Evolutionary conservation across 1,140 invertebrate species (phyloP), one percentile per base, ranked within the genome.

Genomic region (Trichomalopsis sarcophagae): DNA sequence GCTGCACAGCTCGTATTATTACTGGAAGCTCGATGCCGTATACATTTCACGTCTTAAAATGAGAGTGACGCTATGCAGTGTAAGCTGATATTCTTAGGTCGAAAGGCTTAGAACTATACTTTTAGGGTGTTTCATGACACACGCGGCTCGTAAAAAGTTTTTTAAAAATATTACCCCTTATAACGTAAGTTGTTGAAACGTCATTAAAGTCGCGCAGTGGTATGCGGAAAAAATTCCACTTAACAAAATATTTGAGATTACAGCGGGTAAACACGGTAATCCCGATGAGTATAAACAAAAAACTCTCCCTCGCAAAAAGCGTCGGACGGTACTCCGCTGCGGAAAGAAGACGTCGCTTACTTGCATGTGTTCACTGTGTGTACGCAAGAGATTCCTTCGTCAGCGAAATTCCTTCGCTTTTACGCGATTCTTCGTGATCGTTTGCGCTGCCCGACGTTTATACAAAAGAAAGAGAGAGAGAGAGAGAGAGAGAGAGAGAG

Each of bases 351-450:
- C 17, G 30, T 44, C 5, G 9, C 36, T 44, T 44, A 27, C 40
- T 44, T 44, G 21, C 3, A 33, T 71, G 73, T 36, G 73, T n/a
- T 21, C 1, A 40, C 21, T 44, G 76, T 78, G 14, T 36, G 7
- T 21, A 21, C 33, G n/a, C 71, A 13, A 36, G 74, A 66, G 82
- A 36, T 36, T 81, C 75, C 17, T 36, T 36, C 77, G 87, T 88
- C 88, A 89, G 87, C 87, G 36, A 62, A 84, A 87, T 89, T 87
- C 87, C 68, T 78, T 55, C 36, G 79, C 83, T 87, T 87, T 85
- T 87, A 87, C 85, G 71, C 71, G 84, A 86, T 86, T 84, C 85
- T 74, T 68, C 44, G 69, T 23, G 79, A 81, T 71, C 62, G 33
- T 69, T 71, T 23, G 36, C 69, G 13, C 81, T 87, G 87, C 81